Evolutionary conservation across 2,888 invertebrate species (phyloP), one percentile per base, ranked within the genome.

Genomic region (Gastrophysa polygoni): DNA sequence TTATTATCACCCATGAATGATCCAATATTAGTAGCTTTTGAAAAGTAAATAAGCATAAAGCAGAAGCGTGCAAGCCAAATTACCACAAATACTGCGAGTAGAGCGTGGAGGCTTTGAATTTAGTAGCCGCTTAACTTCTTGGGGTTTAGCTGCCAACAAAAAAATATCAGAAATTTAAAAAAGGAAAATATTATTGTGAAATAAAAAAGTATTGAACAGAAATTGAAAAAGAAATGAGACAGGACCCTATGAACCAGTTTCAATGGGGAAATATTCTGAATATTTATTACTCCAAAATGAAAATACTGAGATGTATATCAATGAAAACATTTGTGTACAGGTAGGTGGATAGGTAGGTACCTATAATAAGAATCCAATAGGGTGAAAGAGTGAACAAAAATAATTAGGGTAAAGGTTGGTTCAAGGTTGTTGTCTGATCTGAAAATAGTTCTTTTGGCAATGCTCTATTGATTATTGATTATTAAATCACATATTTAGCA

Each of bases 51-150:
- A 49, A 65, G 59, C 52, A 47, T 58, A 60, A 75, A 75, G 75
- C 73, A 34, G 64, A 68, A 73, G 73, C 76, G 75, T 77, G 77
- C 78, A 78, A 71, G 78, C 78, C 70, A 74, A 68, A 74, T 78
- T 80, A 80, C 80, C 80, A 77, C 80, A 80, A 74, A 82, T 80
- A 77, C 76, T 81, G 75, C 78, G 80, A 71, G 81, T 78, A 68
- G 80, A 78, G 74, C 79, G 77, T 68, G 80, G 78, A 72, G 79
- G 78, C 76, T 80, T 81, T 75, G 77, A 75, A 74, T 80, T 80
- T 76, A 81, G 78, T 74, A 82, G 78, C 75, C 78, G 75, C 77
- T 79, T 78, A 72, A 81, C 78, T 76, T 81, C 81, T 70, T 77
- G 77, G 60, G 79, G 77, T 74, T 80, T 81, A 71, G 81, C 82